Base-by-base conservation (phyloP, 2,888 invertebrate species). In the Sesia bembeciformis region DNA sequence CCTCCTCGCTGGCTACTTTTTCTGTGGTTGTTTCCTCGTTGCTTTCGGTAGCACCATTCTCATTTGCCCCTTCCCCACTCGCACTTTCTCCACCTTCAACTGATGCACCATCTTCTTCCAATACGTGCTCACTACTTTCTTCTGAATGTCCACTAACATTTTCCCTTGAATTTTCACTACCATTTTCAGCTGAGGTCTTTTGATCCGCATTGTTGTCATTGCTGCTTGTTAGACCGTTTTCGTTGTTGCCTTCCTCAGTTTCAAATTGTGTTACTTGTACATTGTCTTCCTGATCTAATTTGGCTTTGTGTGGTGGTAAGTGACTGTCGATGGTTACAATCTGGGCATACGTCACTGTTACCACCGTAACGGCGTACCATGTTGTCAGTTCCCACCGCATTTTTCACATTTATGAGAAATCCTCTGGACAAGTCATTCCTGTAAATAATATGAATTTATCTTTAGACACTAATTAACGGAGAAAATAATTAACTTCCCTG, bases 311-410 rank as follows among this genome's bases (percentile, higher is more conserved):
- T 8, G 4, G n/a, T 46, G n/a, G 43, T 46, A 46, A 8, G 8
- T 46, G 46, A 23, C 46, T 46, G 23, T 46, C 46, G 7, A 46
- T 46, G 8, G 46, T 46, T 46, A 46, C 23, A 8, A 46, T 46
- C 46, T 46, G 46, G 46, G 8, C 46, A 5, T 8, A n/a, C 23
- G 46, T 23, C 23, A 46, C n/a, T 8, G 8, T 46, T 46, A 46
- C 23, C 8, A 23, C n/a, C 46, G 8, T 23, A 23, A 23, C 23
- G 23, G 23, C 23, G 23, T 23, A 46, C 8, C 8, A 46, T 40
- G 68, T 39, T 53, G 54, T 23, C 40, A 42, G 52, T 59, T 59
- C 58, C 68, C 70, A 68, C 60, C 62, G 60, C 74, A 76, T 75
- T 58, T 54, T 69, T 61, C 40, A 59, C 8, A 46, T 56, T 46